Base-by-base conservation (phyloP, 2,113 vertebrate species). In the Neogale vison region DNA sequence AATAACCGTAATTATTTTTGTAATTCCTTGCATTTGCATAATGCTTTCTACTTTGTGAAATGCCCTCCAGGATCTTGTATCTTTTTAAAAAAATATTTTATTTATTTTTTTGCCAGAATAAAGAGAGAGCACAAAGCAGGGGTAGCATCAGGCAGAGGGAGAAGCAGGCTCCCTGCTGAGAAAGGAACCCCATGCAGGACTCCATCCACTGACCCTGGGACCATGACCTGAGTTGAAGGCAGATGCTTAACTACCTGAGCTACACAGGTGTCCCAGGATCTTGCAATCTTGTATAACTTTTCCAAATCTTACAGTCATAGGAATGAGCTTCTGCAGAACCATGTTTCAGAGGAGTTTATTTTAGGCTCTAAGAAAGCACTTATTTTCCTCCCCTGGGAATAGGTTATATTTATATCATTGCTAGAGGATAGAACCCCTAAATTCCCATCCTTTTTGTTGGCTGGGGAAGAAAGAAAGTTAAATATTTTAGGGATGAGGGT, bases 1-100 rank as follows among this genome's bases (percentile, higher is more conserved):
- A 88, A 92, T 92, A 89, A 82, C 29, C 26, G 24, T 86, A 88
- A 90, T 90, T 90, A 87, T 79, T 96, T 93, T 97, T 97, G 34
- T 63, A 94, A 94, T 92, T 26, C 15, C 26, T 86, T 96, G 81
- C 31, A 96, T 95, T 80, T 84, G 31, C n/a, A 90, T 74, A 86
- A 82, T 1, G 92, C 26, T 92, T 80, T 61, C 39, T 87, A 72
- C 12, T 89, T 92, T 82, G 45, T 36, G 7, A 89, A 95, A 52
- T 84, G 20, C 24, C 55, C 21, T 90, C 34, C 39, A 63, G 34
- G 13, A 67, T 86, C 36, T 63, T 94, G 17, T 79, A 92, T 93
- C 29, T 89, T 72, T 65, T 63, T 65, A 6, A 6, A 6, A 61
- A 61, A 4, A 63, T 63, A 31, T 63, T 63, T 63, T 31, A 63